These are phyloP conservation scores for Simalia tracyae DNA, from an alignment of 2,797 vertebrate species.

Conservation along the genomic window DNA sequence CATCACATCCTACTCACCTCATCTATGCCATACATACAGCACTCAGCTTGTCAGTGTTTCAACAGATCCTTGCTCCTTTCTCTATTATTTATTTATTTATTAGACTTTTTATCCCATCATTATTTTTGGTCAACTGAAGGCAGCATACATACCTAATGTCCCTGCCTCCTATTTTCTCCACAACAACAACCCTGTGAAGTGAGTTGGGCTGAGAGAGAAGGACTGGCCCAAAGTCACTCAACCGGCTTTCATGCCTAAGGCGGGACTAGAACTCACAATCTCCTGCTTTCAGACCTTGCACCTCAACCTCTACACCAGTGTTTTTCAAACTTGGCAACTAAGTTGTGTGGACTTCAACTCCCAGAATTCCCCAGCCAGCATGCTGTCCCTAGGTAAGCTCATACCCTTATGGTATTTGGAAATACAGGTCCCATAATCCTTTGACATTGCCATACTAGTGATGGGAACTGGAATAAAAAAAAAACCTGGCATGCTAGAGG, in stretches of 20 bases:
- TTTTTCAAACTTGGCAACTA: neutral
- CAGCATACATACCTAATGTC: neutral
- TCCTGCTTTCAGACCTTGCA: neutral
- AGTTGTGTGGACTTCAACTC: neutral
- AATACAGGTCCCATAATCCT: neutral
- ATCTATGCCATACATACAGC: neutral
- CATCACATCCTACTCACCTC: neutral
- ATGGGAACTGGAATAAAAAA: neutral
- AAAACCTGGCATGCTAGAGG: neutral
- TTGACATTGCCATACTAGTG: neutral
- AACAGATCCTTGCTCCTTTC: neutral
- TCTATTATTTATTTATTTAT: neutral
- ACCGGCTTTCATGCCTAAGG: neutral
- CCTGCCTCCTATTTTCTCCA: neutral
- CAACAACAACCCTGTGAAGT: neutral
- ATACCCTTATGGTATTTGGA: neutral
- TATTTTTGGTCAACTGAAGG: neutral
- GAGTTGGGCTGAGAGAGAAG: neutral
- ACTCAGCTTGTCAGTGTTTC: neutral
- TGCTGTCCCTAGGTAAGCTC: neutral
- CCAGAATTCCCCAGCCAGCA: neutral
- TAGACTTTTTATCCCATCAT: neutral
- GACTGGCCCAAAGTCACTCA: neutral
- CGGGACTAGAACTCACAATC: neutral
- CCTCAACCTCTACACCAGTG: neutral